These are phyloP conservation scores for Papilio gigon DNA, from an alignment of 2,888 invertebrate species.

Conservation along the genomic window DNA sequence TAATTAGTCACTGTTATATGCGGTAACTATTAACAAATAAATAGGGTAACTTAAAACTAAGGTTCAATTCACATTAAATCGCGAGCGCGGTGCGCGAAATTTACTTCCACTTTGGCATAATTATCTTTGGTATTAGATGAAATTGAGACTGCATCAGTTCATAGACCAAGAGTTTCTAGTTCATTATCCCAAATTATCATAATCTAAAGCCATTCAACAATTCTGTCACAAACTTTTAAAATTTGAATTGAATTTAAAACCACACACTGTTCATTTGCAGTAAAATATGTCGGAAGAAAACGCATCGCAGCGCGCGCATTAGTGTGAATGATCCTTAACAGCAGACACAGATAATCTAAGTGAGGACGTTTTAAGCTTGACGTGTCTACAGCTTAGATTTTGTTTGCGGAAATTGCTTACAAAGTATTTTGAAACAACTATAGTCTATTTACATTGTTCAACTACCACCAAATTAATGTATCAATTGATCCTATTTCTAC, in stretches of 20 bases:
- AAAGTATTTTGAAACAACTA: background rate
- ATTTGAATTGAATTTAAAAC: background rate
- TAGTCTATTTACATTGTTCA: constrained; percentile 30
- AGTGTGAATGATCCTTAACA: constrained; percentile 14
- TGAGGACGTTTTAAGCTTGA: constrained; percentile 4
- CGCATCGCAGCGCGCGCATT: background rate
- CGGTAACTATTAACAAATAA: constrained; percentile 68
- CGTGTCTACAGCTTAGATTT: constrained; percentile 21
- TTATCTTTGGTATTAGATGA: constrained; percentile 12
- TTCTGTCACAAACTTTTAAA: background rate
- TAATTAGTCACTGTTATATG: constrained; percentile 52
- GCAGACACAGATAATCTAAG: constrained; percentile 18
- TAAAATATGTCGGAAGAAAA: background rate
- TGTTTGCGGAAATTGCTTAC: constrained; percentile 35
- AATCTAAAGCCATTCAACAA: too few relatives aligned
- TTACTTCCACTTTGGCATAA: constrained; percentile 28
- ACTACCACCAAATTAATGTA: background rate
- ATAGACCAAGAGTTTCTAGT: background rate
- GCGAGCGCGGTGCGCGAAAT: background rate
- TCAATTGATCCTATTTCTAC: background rate
- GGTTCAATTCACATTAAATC: constrained; percentile 40
- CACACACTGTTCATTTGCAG: background rate
- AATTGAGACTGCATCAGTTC: background rate
- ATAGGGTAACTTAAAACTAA: constrained; percentile 65
- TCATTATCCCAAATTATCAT: too few relatives aligned